phyloP scores from a whole-genome alignment of 1,140 invertebrate genomes.

The Branchinecta lindahli region DNA sequence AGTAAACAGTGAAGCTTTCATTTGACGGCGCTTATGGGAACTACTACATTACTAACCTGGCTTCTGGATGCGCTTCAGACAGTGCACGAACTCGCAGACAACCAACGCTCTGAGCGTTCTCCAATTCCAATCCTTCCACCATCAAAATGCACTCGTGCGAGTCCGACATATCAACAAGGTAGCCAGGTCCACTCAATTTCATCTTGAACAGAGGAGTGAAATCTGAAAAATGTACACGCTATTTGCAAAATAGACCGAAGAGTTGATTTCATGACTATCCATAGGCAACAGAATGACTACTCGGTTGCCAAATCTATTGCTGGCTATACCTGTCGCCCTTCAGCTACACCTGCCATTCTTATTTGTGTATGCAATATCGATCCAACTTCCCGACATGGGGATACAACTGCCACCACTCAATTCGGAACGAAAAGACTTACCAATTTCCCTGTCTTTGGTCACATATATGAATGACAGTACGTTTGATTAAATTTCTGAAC shows the following conservation, averaged over 20 bases:
- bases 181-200: neutral
- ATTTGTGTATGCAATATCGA: too few relatives aligned
- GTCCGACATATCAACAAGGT: neutral
- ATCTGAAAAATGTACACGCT: neutral
- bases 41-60: neutral
- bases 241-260: neutral
- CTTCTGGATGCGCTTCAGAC: neutral
- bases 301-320: neutral
- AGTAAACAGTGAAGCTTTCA: too few relatives aligned
- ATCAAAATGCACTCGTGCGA: neutral
- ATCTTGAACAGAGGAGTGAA: constrained; percentile 1
- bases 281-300: neutral
- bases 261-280: neutral
- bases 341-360: too few relatives aligned
- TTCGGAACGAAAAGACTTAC: too few relatives aligned
- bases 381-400: too few relatives aligned
- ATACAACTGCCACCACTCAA: too few relatives aligned
- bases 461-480: too few relatives aligned
- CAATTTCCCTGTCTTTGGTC: too few relatives aligned
- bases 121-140: neutral
- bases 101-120: neutral
- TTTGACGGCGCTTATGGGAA: too few relatives aligned
- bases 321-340: too few relatives aligned
- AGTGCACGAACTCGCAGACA: neutral
- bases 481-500: too few relatives aligned